phyloP scores from a whole-genome alignment of 2,797 vertebrate genomes.

The Scyliorhinus canicula region DNA sequence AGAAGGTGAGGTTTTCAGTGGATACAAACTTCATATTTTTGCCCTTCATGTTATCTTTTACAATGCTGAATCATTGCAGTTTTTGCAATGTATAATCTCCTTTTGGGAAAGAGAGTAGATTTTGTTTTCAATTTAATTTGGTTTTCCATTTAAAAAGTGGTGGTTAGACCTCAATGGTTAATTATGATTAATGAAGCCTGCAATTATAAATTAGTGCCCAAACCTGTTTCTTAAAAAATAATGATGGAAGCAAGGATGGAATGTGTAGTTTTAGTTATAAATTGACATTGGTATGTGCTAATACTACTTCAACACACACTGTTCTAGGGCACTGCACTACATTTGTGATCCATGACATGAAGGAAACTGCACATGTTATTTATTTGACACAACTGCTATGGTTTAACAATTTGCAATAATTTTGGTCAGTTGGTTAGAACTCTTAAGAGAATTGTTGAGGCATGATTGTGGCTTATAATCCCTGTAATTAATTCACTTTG shows the following conservation, averaged over 20 bases:
- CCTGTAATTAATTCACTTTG: background rate
- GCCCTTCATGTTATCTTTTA: background rate
- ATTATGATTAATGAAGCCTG: background rate
- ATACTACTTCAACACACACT: background rate
- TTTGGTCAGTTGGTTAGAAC: background rate
- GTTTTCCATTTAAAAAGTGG: background rate
- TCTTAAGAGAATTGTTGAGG: background rate
- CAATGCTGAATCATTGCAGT: background rate
- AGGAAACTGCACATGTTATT: background rate
- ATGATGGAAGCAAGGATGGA: background rate
- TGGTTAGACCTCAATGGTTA: background rate
- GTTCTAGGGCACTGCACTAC: background rate
- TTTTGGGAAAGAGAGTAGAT: too few species aligned
- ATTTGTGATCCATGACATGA: background rate
- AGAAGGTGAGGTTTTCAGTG: background rate
- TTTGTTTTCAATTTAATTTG: too few species aligned
- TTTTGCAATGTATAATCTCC: too few species aligned
- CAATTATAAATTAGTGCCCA: background rate
- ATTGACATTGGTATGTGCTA: too few species aligned
- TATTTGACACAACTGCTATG: too few species aligned
- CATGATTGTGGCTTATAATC: background rate
- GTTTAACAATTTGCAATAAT: background rate
- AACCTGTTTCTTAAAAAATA: background rate
- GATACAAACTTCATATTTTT: background rate
- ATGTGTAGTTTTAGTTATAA: background rate